These are phyloP conservation scores for Pollenia labialis DNA, from an alignment of 2,888 invertebrate species.

Conservation along the genomic window DNA sequence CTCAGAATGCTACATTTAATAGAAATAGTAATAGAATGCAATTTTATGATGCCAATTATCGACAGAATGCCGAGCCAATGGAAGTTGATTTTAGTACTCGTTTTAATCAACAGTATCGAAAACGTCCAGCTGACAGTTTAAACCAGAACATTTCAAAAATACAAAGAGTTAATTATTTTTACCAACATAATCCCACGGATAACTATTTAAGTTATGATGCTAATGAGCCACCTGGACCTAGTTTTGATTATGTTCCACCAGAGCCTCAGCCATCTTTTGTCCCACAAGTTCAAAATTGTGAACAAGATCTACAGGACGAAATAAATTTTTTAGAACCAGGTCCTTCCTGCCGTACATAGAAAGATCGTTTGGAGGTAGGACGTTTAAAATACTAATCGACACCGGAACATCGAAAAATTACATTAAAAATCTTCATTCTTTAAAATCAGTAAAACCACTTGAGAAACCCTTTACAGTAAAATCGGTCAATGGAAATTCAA, in stretches of 20 bases:
- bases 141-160: too few species aligned
- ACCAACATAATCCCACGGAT: too few species aligned
- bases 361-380: slow-evolving; percentile 29
- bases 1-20: too few species aligned
- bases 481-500: slow-evolving; percentile 56
- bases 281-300: slow-evolving; percentile 4
- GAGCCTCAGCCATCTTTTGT: slow-evolving; percentile 8
- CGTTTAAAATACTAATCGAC: slow-evolving; percentile 33
- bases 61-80: too few species aligned
- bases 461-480: slow-evolving; percentile 54
- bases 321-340: slow-evolving; percentile 46
- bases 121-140: too few species aligned
- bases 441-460: slow-evolving; percentile 43
- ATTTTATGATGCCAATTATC: too few species aligned
- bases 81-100: too few species aligned
- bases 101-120: too few species aligned
- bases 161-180: too few species aligned
- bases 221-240: not conserved
- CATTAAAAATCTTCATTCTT: slow-evolving; percentile 38
- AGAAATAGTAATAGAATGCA: too few species aligned
- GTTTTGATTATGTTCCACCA: not conserved
- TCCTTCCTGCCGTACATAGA: slow-evolving; percentile 57
- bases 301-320: slow-evolving; percentile 29
- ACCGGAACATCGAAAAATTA: slow-evolving; percentile 46
- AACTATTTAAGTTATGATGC: too few species aligned